phyloP scores from a whole-genome alignment of 2,888 invertebrate species.

The Microchrysa polita region DNA sequence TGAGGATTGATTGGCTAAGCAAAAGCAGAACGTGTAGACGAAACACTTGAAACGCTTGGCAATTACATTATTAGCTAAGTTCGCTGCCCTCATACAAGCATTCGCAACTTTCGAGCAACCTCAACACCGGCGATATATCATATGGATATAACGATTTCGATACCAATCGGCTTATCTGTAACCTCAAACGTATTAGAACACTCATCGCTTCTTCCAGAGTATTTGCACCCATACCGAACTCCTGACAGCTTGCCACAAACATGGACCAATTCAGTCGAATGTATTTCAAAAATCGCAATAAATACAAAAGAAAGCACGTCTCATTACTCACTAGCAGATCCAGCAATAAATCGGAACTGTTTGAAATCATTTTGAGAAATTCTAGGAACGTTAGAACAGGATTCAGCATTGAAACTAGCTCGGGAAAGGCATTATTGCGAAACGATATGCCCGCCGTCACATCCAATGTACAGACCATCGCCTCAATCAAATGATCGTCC shows the following conservation, averaged over 20 bases:
- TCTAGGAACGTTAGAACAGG: conserved; percentile 88
- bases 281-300: conserved; percentile 85
- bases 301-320: conserved; percentile 87
- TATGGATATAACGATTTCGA: conserved; percentile 87
- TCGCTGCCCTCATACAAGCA: conserved; percentile 86
- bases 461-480: conserved; percentile 91
- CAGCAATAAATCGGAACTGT: conserved; percentile 81
- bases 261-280: conserved; percentile 84
- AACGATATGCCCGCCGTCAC: conserved; percentile 87
- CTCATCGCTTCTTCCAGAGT: conserved; percentile 85
- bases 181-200: conserved; percentile 79
- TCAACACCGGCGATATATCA: conserved; percentile 87
- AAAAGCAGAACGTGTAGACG: not conserved
- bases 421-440: conserved; percentile 81
- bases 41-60: not conserved
- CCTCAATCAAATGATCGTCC: conserved; percentile 89
- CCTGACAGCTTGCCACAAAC: conserved; percentile 80
- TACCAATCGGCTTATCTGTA: conserved; percentile 84
- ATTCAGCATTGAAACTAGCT: conserved; percentile 82
- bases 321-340: conserved; percentile 90
- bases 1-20: not conserved
- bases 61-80: conserved; percentile 68
- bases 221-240: conserved; percentile 66
- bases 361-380: conserved; percentile 83
- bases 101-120: conserved; percentile 84